Conservation (phyloP, 2,113 vertebrate species). For the Odobenus rosmarus region DNA sequence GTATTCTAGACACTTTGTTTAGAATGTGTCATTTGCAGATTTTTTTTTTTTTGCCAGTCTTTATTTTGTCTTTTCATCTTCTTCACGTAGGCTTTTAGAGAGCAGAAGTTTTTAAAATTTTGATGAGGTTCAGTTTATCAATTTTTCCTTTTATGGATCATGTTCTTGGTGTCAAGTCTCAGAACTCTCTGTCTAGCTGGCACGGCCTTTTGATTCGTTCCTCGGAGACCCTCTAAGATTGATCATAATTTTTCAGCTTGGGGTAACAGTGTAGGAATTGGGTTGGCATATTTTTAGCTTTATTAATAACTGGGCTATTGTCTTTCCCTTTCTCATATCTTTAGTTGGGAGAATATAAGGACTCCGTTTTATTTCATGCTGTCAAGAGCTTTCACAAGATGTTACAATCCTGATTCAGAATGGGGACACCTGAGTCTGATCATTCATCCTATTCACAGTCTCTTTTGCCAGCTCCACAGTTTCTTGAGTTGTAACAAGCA, state of each 20-base stretch:
- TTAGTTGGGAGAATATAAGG: not conserved
- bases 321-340: not conserved
- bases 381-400: not conserved
- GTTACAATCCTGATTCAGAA: not conserved
- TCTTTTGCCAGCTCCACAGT: not conserved
- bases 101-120: not conserved
- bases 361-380: not conserved
- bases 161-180: not conserved
- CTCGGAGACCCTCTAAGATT: not conserved
- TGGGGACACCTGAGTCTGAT: not conserved
- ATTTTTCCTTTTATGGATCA: not conserved
- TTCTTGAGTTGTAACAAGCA: not conserved
- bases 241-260: constrained; percentile 28
- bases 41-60: not conserved
- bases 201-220: not conserved
- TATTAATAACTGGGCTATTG: not conserved
- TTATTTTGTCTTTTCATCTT: constrained; percentile 12
- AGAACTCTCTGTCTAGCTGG: not conserved
- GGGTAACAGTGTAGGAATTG: not conserved
- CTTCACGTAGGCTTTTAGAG: not conserved
- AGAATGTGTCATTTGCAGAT: not conserved
- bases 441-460: not conserved
- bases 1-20: not conserved
- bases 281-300: not conserved
- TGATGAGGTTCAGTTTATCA: not conserved